These are phyloP conservation scores for Capitella teleta DNA, from an alignment of 1,140 invertebrate species.

Conservation along the genomic window DNA sequence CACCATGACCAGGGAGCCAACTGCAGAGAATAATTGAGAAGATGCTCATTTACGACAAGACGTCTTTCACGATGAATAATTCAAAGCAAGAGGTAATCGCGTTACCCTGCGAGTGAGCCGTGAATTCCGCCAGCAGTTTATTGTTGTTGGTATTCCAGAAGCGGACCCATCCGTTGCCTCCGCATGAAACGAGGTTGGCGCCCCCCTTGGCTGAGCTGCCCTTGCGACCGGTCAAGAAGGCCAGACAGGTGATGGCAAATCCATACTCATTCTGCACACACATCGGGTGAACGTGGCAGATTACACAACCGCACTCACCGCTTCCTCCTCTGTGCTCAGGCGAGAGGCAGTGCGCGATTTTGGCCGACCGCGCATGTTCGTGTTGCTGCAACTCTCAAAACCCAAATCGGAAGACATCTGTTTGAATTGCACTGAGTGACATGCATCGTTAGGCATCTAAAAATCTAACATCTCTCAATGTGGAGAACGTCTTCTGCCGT, in stretches of 20 bases:
- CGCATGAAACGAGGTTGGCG: conserved; percentile 39
- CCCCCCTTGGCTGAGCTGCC: conserved; percentile 11
- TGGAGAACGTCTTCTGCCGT: not conserved
- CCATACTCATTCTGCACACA: too few relatives aligned
- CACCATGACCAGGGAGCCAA: conserved; percentile 38
- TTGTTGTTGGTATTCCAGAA: conserved; percentile 33
- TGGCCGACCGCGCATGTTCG: too few relatives aligned
- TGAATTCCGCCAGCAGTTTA: conserved; percentile 33
- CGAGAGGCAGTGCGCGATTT: too few relatives aligned
- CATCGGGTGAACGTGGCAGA: too few relatives aligned
- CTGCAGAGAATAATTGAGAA: conserved; percentile 21
- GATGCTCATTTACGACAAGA: not conserved
- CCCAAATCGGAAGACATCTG: too few relatives aligned
- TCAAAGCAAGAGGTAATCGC: not conserved
- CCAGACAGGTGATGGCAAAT: conserved; percentile 27
- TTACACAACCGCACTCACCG: too few relatives aligned
- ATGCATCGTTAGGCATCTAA: too few relatives aligned
- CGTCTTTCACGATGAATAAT: not conserved
- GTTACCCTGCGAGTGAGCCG: conserved; percentile 36
- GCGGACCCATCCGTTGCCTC: conserved; percentile 37
- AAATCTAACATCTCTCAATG: not conserved
- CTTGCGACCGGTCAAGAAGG: conserved; percentile 31
- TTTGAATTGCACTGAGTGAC: too few relatives aligned
- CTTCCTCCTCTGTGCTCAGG: too few relatives aligned
- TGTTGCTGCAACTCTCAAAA: too few relatives aligned